These are phyloP conservation scores for Meleagris gallopavo DNA, from an alignment of 2,113 vertebrate genomes.

Conservation along the genomic window DNA sequence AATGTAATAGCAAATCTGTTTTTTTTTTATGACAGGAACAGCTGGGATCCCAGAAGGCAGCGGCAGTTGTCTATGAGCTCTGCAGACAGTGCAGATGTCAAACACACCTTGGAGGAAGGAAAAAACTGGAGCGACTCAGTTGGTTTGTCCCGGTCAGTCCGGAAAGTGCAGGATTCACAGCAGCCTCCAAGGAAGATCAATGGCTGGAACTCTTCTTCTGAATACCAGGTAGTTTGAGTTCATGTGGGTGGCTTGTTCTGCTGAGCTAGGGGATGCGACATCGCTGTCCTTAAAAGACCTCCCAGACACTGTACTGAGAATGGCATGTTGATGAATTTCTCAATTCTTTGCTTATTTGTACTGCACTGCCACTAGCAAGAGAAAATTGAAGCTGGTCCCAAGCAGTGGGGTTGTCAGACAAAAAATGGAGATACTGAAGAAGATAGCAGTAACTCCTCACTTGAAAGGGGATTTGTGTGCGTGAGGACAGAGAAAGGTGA, in stretches of 20 bases:
- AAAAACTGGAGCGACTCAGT: conserved; percentile 75
- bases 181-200: conserved; percentile 82
- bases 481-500: background rate
- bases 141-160: conserved; percentile 62
- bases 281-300: background rate
- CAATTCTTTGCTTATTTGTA: background rate
- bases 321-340: background rate
- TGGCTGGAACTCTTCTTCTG: conserved; percentile 80
- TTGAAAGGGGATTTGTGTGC: background rate
- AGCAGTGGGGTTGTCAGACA: background rate
- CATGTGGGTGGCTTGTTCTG: background rate
- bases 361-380: background rate
- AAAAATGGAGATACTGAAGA: background rate
- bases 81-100: conserved; percentile 84
- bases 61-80: conserved; percentile 86
- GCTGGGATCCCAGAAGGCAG: conserved; percentile 88
- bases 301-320: background rate
- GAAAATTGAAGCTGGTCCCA: background rate
- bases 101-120: conserved; percentile 84
- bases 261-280: background rate
- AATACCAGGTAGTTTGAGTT: conserved; percentile 83
- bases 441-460: background rate
- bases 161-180: conserved; percentile 81
- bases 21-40: conserved; percentile 78
- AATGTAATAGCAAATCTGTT: background rate